Conservation (phyloP, 2,797 vertebrate genomes). For the Mormyrus hasselquistii region DNA sequence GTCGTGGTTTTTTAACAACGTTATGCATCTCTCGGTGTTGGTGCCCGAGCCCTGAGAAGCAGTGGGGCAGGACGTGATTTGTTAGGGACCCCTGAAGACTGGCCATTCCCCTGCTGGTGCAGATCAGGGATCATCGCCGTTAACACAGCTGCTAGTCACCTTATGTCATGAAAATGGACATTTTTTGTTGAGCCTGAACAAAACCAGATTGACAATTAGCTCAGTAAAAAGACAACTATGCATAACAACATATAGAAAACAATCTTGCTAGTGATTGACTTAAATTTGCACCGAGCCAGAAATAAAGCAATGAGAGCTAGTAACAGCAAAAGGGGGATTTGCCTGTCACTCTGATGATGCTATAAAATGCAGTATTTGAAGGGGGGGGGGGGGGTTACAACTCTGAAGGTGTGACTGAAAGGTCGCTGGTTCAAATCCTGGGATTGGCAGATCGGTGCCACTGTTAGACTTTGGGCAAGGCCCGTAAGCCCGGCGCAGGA, state of each 20-base stretch:
- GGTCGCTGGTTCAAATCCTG: background rate
- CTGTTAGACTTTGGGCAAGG: background rate
- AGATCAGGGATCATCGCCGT: background rate
- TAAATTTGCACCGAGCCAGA: background rate
- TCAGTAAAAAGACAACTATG: background rate
- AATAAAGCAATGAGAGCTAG: conserved; percentile 8
- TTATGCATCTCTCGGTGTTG: background rate
- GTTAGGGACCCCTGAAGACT: background rate
- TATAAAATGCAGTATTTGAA: background rate
- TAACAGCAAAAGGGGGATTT: background rate
- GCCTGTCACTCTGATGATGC: background rate
- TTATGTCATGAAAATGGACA: background rate
- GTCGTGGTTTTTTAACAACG: background rate
- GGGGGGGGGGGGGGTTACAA: background rate
- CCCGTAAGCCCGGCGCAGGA: background rate
- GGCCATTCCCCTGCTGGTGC: background rate
- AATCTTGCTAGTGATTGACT: background rate
- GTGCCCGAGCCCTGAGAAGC: background rate
- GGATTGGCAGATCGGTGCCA: background rate
- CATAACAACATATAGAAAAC: background rate
- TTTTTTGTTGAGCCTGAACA: conserved; percentile 20
- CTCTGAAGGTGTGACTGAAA: background rate
- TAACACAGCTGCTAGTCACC: background rate
- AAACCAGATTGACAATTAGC: background rate
- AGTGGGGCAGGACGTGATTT: background rate